Evolutionary conservation across 1,140 invertebrate genomes (phyloP), one percentile per base, ranked within the genome.

Genomic region (Bombus fervidus): DNA sequence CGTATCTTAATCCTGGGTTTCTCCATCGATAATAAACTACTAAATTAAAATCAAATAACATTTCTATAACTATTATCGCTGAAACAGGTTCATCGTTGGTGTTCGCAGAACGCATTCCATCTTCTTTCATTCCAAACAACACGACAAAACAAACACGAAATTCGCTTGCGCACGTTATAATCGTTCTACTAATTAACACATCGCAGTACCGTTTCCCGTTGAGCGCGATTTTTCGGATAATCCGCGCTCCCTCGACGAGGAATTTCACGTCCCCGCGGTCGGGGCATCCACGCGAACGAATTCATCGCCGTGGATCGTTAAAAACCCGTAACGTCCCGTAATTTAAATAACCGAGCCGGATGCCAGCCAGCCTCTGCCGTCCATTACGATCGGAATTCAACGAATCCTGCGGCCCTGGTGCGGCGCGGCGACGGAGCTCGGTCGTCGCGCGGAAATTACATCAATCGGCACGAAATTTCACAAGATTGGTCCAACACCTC

Each of bases 381-480:
- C 77, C 72, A 73, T 85, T 81, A 81, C 78, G 77, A 81, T 74
- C 43, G 83, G 83, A 85, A 85, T 85, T 81, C 80, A 31, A 73
- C 39, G 69, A 81, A 81, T 85, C 37, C 41, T 34, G 76, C 34
- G 41, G 82, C 57, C n/a, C 28, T 25, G 34, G 39, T 5, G 47
- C 47, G 47, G 47, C 47, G 47, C 74, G 73, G 47, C 64, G 87
- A 87, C 73, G 77, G 66, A 62, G 80, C 87, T 18, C 47, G 47
- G 18, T 22, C 47, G 85, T 89, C 87, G 69, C 78, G 59, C 86
- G 76, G 64, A 77, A 89, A 85, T 79, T 89, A 72, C 83, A 89
- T 89, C 85, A 81, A 66, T 75, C 87, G 76, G 68, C 87, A 74
- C 62, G 87, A 89, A 89, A 89, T 89, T 89, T 83, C 89, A 66